Base-by-base conservation (phyloP, 2,888 invertebrate genomes). In the Labia minor region DNA sequence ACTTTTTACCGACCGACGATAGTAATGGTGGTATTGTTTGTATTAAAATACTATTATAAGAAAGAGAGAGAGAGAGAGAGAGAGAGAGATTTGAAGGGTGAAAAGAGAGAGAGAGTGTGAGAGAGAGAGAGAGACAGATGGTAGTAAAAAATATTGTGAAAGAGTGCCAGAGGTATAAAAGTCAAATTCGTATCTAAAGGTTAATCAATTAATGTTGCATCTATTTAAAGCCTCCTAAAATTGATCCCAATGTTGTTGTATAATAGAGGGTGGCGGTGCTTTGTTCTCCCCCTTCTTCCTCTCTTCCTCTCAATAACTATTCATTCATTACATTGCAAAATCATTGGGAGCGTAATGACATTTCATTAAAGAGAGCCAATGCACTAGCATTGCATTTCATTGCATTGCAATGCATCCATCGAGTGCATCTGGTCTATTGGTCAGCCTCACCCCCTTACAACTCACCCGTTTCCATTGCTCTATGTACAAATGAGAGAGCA, bases 381-480 rank as follows among this genome's bases (percentile, higher is more conserved):
- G 49, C 49, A 49, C 49, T 49, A 8, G 49, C 49, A 49, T 49
- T 49, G 49, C 49, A 49, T 16, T 26, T 26, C 26, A 26, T 26
- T 26, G 26, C 26, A 26, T 26, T 26, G 26, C 26, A 26, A 26
- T 26, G 26, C 26, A 49, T 49, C 49, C 16, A 49, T 49, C 49
- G 49, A 49, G 49, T 49, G 49, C 49, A 49, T 49, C 49, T 49
- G 49, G 49, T 26, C 49, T 49, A 49, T 49, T 49, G 49, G 49
- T 49, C 26, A 26, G 26, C 26, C 26, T 8, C 26, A 8, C n/a
- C n/a, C n/a, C n/a, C n/a, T n/a, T n/a, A n/a, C n/a, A n/a, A n/a
- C n/a, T n/a, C n/a, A n/a, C n/a, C n/a, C n/a, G n/a, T n/a, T n/a
- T n/a, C n/a, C n/a, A n/a, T n/a, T n/a, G n/a, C n/a, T n/a, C n/a